Evolutionary conservation across 1,140 invertebrate genomes (phyloP).

Genomic region (Metaphire vulgaris): DNA sequence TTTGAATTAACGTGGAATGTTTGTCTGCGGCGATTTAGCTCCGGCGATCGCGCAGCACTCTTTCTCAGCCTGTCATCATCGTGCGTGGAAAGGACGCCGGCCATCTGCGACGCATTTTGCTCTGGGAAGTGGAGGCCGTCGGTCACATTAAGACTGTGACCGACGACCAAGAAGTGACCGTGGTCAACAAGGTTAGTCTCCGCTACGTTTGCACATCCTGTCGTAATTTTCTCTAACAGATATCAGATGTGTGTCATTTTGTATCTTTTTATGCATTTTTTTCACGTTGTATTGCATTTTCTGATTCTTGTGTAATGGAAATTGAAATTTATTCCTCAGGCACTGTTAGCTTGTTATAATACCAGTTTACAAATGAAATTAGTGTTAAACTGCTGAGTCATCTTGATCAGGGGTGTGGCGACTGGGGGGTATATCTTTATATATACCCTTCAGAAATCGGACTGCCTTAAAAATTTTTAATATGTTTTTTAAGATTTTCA

Average conservation of each 20-base stretch:
- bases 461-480: no score
- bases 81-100: slow-evolving; percentile 12
- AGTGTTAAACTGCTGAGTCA: no score
- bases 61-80: neutral
- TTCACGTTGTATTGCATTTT: neutral
- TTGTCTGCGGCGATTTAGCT: no score
- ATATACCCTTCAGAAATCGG: no score
- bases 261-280: neutral
- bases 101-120: slow-evolving; percentile 6
- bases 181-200: neutral
- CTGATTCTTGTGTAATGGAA: neutral
- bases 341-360: no score
- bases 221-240: neutral
- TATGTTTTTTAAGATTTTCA: no score
- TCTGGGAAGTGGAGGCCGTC: slow-evolving; percentile 13
- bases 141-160: slow-evolving; percentile 7
- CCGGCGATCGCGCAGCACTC: neutral
- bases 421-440: no score
- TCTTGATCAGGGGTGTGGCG: no score
- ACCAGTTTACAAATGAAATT: no score
- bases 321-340: neutral
- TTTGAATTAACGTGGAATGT: no score
- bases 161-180: neutral
- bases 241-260: neutral
- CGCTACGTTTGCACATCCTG: neutral